Percentiles rank a stretch among this genome's conserved stretches.
Evolutionary conservation across 2,888 invertebrate genomes (phyloP).

Genomic region (Rambutsinella grinnellia): DNA sequence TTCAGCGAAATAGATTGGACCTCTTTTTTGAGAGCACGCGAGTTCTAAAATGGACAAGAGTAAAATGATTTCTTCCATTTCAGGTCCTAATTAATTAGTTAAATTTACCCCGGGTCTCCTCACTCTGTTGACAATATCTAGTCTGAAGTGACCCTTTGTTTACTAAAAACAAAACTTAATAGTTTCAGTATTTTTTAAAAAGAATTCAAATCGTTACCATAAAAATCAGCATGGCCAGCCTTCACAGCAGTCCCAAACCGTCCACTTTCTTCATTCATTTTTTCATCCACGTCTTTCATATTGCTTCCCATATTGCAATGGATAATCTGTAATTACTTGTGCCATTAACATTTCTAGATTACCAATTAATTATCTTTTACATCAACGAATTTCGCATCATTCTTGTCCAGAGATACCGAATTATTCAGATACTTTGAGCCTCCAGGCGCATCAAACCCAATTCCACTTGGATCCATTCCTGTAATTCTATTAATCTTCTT

Average conservation of each 20-base stretch:
- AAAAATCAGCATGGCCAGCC: slow-evolving; percentile 27
- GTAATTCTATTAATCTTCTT: slow-evolving; percentile 17
- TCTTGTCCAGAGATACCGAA: background rate
- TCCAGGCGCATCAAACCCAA: slow-evolving; percentile 10
- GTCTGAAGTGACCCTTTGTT: background rate
- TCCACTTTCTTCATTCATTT: too few species aligned
- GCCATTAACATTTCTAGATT: background rate
- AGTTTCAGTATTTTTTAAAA: background rate
- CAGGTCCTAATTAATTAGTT: background rate
- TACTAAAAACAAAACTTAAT: background rate
- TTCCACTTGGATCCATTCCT: slow-evolving; percentile 24
- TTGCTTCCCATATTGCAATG: slow-evolving; percentile 26
- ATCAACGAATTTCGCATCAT: slow-evolving; percentile 29
- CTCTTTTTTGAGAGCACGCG: background rate
- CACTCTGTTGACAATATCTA: background rate
- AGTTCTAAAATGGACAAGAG: background rate
- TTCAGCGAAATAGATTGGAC: background rate
- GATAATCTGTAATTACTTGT: slow-evolving; percentile 12
- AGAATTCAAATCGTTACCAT: slow-evolving; percentile 4
- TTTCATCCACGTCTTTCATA: too few species aligned
- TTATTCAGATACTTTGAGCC: background rate
- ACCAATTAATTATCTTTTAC: slow-evolving; percentile 6
- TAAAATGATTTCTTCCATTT: background rate
- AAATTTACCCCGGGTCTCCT: background rate
- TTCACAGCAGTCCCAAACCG: slow-evolving; percentile 8